These are phyloP conservation scores for Parochlus steinenii DNA, from an alignment of 2,888 invertebrate species.

Conservation along the genomic window DNA sequence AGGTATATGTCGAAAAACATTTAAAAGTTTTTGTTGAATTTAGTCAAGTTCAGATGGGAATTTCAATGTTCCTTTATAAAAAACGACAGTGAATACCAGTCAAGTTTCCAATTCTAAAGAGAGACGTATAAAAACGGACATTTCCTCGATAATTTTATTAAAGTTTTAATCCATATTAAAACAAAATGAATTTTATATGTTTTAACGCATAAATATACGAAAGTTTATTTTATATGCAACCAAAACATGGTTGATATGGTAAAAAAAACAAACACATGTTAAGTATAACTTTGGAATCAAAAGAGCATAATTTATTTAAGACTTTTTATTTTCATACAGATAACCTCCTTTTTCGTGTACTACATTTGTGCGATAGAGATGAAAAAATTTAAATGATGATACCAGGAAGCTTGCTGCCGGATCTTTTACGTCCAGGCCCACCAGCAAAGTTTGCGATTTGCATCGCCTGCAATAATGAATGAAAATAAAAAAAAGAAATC, in stretches of 20 bases:
- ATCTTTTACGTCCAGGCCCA: slow-evolving; percentile 45
- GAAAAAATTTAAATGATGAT: background rate
- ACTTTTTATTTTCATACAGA: slow-evolving; percentile 6
- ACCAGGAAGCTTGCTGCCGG: slow-evolving; percentile 5
- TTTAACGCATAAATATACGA: background rate
- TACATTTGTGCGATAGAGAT: slow-evolving; percentile 10
- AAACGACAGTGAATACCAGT: too few relatives aligned
- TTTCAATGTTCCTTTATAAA: too few relatives aligned
- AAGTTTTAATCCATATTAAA: too few relatives aligned
- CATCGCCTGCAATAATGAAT: too few relatives aligned
- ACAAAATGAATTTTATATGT: background rate
- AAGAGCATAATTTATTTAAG: slow-evolving; percentile 10
- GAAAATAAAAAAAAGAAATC: too few relatives aligned
- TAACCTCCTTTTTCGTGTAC: slow-evolving; percentile 10
- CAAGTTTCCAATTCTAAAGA: too few relatives aligned
- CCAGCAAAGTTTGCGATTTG: slow-evolving; percentile 80
- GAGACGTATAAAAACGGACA: too few relatives aligned
- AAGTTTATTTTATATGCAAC: background rate
- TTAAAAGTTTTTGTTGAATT: too few relatives aligned
- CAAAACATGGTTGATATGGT: background rate
- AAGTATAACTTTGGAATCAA: slow-evolving; percentile 11
- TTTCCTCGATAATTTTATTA: too few relatives aligned
- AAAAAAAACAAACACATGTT: background rate
- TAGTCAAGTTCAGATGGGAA: too few relatives aligned
- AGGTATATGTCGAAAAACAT: too few relatives aligned